Conservation (phyloP, 2,888 invertebrate species). For the Arrhopalites spinosus region DNA sequence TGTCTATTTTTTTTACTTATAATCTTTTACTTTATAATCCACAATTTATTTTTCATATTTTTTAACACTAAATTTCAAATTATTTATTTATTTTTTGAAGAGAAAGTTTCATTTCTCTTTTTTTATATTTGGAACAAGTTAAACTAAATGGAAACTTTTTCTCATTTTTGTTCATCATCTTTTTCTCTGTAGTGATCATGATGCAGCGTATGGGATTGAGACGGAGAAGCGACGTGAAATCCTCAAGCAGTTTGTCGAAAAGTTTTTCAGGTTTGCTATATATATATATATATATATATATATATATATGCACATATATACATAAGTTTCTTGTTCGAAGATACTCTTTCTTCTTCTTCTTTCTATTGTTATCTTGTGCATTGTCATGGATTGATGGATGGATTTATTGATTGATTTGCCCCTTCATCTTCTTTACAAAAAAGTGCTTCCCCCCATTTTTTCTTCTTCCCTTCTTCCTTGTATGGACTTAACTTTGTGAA, state of each 20-base stretch:
- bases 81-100: too few relatives aligned
- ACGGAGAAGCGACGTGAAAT: constrained; percentile 88
- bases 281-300: background rate
- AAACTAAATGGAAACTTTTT: too few relatives aligned
- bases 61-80: too few relatives aligned
- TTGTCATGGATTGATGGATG: constrained; percentile 36
- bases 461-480: background rate
- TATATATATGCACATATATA: background rate
- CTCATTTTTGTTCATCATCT: too few relatives aligned
- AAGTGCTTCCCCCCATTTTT: background rate
- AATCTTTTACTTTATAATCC: too few relatives aligned
- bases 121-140: too few relatives aligned
- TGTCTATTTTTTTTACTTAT: too few relatives aligned
- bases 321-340: too few relatives aligned
- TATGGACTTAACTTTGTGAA: background rate
- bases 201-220: constrained; percentile 72
- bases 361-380: constrained; percentile 23
- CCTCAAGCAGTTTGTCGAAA: constrained; percentile 82
- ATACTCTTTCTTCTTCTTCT: constrained; percentile 5
- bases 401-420: constrained; percentile 35
- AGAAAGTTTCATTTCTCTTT: too few relatives aligned
- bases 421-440: background rate
- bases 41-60: too few relatives aligned
- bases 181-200: constrained; percentile 45
- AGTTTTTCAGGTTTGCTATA: constrained; percentile 71